These are phyloP conservation scores for Gisinianus flammeolus DNA, from an alignment of 2,888 invertebrate species.

Conservation along the genomic window DNA sequence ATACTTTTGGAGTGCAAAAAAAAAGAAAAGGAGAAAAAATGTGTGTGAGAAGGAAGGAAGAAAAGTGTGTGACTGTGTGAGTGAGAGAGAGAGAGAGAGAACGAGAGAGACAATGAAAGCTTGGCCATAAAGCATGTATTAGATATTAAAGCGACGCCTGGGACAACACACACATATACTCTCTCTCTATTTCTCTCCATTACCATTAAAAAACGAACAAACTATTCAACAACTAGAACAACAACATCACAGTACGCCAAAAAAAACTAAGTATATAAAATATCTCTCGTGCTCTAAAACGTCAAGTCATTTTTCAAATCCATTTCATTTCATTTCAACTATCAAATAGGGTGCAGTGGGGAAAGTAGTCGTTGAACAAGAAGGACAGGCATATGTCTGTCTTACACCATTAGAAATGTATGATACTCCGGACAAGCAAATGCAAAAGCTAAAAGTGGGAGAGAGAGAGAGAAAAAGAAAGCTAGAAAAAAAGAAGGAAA, in stretches of 20 bases:
- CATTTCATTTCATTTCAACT: background rate
- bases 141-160: background rate
- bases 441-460: background rate
- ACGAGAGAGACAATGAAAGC: background rate
- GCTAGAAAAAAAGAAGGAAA: background rate
- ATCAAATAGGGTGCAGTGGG: no score
- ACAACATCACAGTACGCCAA: background rate
- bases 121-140: background rate
- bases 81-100: background rate
- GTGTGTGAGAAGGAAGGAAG: background rate
- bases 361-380: no score
- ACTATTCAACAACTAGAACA: no score
- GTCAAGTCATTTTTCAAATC: background rate
- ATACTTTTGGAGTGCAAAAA: background rate
- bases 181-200: background rate
- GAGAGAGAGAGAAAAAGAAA: background rate
- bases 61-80: background rate
- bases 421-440: no score
- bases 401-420: no score
- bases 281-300: background rate
- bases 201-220: background rate
- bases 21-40: background rate
- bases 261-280: background rate
- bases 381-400: no score
- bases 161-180: background rate